phyloP scores from a whole-genome alignment of 2,888 invertebrate species.

The Arctia plantaginis region DNA sequence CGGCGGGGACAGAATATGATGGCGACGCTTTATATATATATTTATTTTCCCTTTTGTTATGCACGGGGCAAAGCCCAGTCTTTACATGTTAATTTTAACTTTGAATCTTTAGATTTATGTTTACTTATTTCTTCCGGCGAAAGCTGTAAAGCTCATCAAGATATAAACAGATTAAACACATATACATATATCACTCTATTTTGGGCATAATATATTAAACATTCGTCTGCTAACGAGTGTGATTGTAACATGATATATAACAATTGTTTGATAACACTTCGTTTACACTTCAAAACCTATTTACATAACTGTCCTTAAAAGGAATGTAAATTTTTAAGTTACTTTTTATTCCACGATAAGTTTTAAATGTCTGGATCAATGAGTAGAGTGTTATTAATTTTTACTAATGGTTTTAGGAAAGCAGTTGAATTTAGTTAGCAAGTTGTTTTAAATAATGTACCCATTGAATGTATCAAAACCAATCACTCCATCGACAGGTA shows the following conservation, averaged over 20 bases:
- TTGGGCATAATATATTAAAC: slow-evolving; percentile 40
- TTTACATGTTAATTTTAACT: slow-evolving; percentile 72
- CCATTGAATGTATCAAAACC: too few species aligned
- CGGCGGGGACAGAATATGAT: slow-evolving; percentile 18
- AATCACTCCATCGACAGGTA: not conserved
- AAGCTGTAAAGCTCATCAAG: slow-evolving; percentile 67
- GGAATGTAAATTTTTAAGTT: too few species aligned
- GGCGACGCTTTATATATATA: slow-evolving; percentile 40
- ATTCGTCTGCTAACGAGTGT: slow-evolving; percentile 40
- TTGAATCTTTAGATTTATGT: slow-evolving; percentile 56
- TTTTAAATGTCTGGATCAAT: not conserved
- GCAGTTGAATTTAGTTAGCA: too few species aligned
- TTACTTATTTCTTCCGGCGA: slow-evolving; percentile 73
- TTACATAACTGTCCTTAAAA: not conserved
- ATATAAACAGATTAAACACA: slow-evolving; percentile 58
- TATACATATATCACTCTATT: slow-evolving; percentile 49
- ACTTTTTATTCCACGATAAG: not conserved
- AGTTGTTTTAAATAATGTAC: too few species aligned
- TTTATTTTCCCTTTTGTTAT: slow-evolving; percentile 53
- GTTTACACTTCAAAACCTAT: not conserved
- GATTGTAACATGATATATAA: not conserved
- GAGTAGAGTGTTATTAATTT: not conserved
- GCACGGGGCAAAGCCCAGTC: slow-evolving; percentile 45
- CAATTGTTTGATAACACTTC: not conserved
- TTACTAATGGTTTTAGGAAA: not conserved